Evolutionary conservation across 2,888 invertebrate species (phyloP), one percentile per base, ranked within the genome.

Genomic region (Antheraea yamamai): DNA sequence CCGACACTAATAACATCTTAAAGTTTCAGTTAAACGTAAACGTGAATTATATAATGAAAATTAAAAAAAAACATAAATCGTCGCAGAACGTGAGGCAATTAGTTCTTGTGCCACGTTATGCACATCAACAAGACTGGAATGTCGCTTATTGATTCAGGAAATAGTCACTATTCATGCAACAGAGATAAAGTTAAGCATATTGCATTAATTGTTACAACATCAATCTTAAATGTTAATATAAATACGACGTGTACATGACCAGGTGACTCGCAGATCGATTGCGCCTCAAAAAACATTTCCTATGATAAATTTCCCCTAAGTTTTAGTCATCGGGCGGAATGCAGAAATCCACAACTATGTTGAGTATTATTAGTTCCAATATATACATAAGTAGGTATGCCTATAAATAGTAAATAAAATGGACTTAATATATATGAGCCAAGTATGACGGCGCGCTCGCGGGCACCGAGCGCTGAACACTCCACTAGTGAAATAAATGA

Each of bases 291-390:
- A 89, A 30, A 91, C 85, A 87, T 87, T 89, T 89, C 89, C 89
- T 91, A 91, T 82, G 85, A 91, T 90, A 89, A 90, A 88, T 89
- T 92, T 91, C 86, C 93, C 93, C 90, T 90, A 90, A 91, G 89
- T 92, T 94, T 94, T 93, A 94, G 94, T 95, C 95, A 91, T 94
- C 94, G 94, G 94, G 95, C 94, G 95, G 95, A 95, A 95, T 95
- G 95, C 95, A 94, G 93, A 94, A 93, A 94, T 94, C 95, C 95
- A 95, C 95, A 95, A 95, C 94, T 94, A 94, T 92, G 94, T 94
- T 94, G 94, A 94, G 93, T 94, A 93, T 94, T 93, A 90, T 90
- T 88, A 92, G 84, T 87, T 89, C 92, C 93, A 92, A 94, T 94
- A 95, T 93, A 94, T 94, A 94, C 92, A 94, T 92, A 94, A 91